Evolutionary conservation across 2,888 invertebrate species (phyloP).

Genomic region (Hypena proboscidalis): DNA sequence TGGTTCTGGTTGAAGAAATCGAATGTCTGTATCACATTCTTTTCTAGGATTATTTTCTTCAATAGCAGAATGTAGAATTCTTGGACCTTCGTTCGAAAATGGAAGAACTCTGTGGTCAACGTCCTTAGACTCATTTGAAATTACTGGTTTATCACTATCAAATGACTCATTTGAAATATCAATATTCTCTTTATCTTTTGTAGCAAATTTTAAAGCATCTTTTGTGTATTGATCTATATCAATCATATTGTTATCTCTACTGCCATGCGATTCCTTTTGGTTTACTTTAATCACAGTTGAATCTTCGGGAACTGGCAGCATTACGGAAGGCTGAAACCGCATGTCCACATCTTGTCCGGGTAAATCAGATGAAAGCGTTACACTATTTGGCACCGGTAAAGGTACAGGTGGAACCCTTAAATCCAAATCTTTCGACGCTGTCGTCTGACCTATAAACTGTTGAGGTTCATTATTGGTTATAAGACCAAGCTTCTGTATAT

Average conservation of each 20-base stretch:
- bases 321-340: slow-evolving; percentile 70
- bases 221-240: slow-evolving; percentile 84
- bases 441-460: slow-evolving; percentile 51
- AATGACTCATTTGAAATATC: slow-evolving; percentile 72
- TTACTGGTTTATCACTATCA: slow-evolving; percentile 60
- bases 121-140: slow-evolving; percentile 70
- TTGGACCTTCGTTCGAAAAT: slow-evolving; percentile 66
- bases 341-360: slow-evolving; percentile 80
- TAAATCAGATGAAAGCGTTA: slow-evolving; percentile 59
- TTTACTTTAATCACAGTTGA: slow-evolving; percentile 37
- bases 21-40: slow-evolving; percentile 77
- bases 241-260: slow-evolving; percentile 68
- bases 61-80: slow-evolving; percentile 45
- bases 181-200: slow-evolving; percentile 79
- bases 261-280: slow-evolving; percentile 55
- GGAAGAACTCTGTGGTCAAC: slow-evolving; percentile 81
- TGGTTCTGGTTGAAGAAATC: slow-evolving; percentile 78
- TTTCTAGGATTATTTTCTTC: slow-evolving; percentile 53
- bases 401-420: slow-evolving; percentile 73
- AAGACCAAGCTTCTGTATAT: slow-evolving; percentile 83
- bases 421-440: slow-evolving; percentile 73
- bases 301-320: slow-evolving; percentile 51
- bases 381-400: slow-evolving; percentile 54
- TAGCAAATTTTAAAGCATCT: slow-evolving; percentile 80
- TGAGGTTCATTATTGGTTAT: slow-evolving; percentile 66